These are phyloP conservation scores for Cephonodes hylas DNA, from an alignment of 2,888 invertebrate genomes.

Conservation along the genomic window DNA sequence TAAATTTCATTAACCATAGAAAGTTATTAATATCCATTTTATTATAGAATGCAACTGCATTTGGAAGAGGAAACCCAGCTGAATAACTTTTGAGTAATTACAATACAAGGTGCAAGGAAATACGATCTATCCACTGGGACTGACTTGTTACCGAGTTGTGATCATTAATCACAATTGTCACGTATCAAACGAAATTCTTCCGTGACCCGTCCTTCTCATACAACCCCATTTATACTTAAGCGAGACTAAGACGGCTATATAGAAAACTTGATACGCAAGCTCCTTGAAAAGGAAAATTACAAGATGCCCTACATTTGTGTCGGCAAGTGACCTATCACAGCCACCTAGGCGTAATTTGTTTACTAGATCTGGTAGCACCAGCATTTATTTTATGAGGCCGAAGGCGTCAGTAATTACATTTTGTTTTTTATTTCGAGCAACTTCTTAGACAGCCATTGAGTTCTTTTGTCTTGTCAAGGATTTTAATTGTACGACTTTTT, in stretches of 20 bases:
- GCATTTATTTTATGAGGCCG: neutral
- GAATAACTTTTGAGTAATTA: neutral
- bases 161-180: conserved; percentile 4
- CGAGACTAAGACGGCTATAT: neutral
- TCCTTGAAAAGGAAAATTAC: neutral
- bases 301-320: neutral
- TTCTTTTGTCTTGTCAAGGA: neutral
- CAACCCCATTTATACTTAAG: neutral
- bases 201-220: neutral
- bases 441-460: neutral
- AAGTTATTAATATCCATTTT: too few species aligned
- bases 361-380: neutral
- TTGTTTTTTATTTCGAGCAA: neutral
- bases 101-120: conserved; percentile 5
- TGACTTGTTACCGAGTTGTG: neutral
- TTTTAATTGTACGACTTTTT: neutral
- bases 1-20: too few species aligned
- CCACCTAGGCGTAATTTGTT: neutral
- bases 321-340: neutral
- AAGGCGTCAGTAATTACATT: neutral
- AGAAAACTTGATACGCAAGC: neutral
- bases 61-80: neutral
- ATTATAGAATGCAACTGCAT: too few species aligned
- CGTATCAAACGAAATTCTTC: conserved; percentile 5
- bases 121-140: neutral